Percentiles rank a stretch among this genome's conserved stretches.
Evolutionary conservation across 2,113 vertebrate species (phyloP).

Genomic region (Pollachius pollachius): DNA sequence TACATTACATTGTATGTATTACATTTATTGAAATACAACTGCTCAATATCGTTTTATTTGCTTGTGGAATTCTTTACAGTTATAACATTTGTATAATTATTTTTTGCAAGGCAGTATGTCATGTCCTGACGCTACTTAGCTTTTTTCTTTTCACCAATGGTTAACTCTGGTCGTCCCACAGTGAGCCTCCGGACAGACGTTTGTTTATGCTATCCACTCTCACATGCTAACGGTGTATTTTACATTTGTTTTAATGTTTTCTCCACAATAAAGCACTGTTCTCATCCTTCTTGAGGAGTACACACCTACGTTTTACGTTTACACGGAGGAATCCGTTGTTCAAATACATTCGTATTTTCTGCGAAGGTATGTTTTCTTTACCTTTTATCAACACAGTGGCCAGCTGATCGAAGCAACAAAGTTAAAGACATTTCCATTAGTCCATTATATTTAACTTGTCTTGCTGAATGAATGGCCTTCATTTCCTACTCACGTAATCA

Average conservation of each 20-base stretch:
- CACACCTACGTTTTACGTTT: background rate
- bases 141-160: too few relatives aligned
- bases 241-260: background rate
- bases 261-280: background rate
- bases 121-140: too few relatives aligned
- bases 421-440: background rate
- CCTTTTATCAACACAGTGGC: background rate
- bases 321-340: background rate
- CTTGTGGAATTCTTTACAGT: too few relatives aligned
- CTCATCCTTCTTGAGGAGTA: background rate
- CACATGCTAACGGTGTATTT: slow-evolving; percentile 9
- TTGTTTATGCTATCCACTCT: slow-evolving; percentile 19
- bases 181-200: too few relatives aligned
- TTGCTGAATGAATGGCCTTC: too few relatives aligned
- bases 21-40: too few relatives aligned
- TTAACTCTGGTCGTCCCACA: too few relatives aligned
- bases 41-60: too few relatives aligned
- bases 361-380: slow-evolving; percentile 33
- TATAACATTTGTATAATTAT: too few relatives aligned
- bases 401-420: background rate
- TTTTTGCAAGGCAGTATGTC: too few relatives aligned
- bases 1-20: background rate
- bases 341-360: background rate
- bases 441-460: background rate
- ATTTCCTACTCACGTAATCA: too few relatives aligned